phyloP scores from a whole-genome alignment of 1,140 invertebrate genomes.

The Pseudomyrmex concolor region DNA sequence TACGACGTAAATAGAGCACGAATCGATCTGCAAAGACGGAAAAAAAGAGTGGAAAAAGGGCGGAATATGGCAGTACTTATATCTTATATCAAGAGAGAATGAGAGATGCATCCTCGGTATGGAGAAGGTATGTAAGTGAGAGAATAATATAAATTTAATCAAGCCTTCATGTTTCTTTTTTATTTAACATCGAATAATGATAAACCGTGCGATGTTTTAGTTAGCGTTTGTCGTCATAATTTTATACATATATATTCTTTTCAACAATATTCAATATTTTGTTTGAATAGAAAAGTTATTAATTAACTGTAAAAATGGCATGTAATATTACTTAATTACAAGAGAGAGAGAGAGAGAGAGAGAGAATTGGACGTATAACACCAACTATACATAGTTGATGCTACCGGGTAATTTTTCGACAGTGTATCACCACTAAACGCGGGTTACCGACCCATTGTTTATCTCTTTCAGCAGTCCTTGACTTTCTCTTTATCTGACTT shows the following conservation, averaged over 20 bases:
- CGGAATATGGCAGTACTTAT: too few species aligned
- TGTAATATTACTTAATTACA: too few species aligned
- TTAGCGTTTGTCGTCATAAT: too few species aligned
- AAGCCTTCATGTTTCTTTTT: too few species aligned
- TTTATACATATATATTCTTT: too few species aligned
- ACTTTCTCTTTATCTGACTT: constrained; percentile 48
- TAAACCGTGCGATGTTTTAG: too few species aligned
- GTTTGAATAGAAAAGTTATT: too few species aligned
- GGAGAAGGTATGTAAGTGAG: background rate
- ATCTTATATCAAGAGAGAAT: constrained; percentile 42
- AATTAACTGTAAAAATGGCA: too few species aligned
- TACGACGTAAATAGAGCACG: constrained; percentile 47
- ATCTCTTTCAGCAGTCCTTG: constrained; percentile 70
- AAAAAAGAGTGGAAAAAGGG: constrained; percentile 9
- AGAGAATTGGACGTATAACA: constrained; percentile 22
- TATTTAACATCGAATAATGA: too few species aligned
- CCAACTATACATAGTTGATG: constrained; percentile 57
- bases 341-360: background rate
- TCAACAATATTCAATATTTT: too few species aligned
- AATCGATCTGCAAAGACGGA: constrained; percentile 38
- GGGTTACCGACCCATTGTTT: constrained; percentile 72
- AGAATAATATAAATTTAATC: constrained; percentile 33
- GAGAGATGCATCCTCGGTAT: background rate
- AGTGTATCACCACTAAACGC: constrained; percentile 63
- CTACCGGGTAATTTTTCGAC: constrained; percentile 68